A percentile compares a stretch with the other conserved stretches of the same genome.
These are phyloP conservation scores for Atlantisia rogersi DNA, from an alignment of 2,113 vertebrate genomes.

Conservation along the genomic window DNA sequence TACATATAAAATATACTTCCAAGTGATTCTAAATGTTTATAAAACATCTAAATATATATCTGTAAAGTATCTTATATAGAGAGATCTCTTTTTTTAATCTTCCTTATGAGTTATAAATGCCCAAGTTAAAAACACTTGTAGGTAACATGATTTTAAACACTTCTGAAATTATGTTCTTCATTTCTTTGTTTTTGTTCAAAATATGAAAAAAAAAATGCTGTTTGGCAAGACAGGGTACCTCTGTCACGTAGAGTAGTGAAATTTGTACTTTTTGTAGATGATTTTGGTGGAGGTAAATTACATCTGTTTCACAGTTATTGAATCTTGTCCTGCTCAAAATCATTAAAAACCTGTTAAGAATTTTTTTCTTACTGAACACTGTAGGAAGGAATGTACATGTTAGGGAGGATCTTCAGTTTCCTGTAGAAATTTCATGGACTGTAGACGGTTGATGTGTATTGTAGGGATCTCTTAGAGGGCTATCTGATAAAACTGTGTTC, in stretches of 20 bases:
- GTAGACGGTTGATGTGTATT: constrained; percentile 6
- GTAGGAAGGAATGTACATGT: background rate
- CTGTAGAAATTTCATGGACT: background rate
- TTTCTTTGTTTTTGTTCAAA: background rate
- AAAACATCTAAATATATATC: background rate
- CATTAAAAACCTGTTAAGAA: background rate
- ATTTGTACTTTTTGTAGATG: background rate
- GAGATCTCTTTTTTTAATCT: background rate
- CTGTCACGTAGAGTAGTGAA: background rate
- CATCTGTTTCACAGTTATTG: background rate
- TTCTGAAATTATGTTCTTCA: background rate
- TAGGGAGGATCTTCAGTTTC: background rate
- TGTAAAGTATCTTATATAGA: background rate
- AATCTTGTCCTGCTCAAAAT: background rate
- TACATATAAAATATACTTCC: background rate
- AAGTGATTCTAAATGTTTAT: background rate
- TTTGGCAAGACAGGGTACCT: background rate
- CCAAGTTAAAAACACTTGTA: background rate
- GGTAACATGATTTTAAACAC: background rate
- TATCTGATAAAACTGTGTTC: background rate
- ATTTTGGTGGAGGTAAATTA: background rate
- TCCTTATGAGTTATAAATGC: background rate
- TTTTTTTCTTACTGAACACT: background rate
- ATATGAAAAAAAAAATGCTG: accelerated
- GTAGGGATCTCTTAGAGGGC: background rate